Base-by-base conservation (phyloP, 2,888 invertebrate species). In the Stenchaetothrips biformis region DNA sequence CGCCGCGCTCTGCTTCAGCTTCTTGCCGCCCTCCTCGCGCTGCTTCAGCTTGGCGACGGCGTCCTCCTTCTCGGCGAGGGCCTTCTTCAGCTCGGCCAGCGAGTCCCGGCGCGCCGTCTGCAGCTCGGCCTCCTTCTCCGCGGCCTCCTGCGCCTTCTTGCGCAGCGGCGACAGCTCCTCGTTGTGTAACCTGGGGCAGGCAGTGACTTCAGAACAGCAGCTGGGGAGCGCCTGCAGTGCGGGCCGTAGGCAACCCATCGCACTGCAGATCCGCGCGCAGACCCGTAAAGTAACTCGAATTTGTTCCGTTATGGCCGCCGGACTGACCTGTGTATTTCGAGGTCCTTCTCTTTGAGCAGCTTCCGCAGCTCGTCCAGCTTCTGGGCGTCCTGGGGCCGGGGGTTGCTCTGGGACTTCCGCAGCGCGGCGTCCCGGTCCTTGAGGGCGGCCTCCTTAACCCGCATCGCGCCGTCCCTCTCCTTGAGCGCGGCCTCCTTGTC, bases 61-160 rank as follows among this genome's bases (percentile, higher is more conserved):
- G 21, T 74, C 67, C 67, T 74, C 67, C 67, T 74, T 74, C 67
- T 74, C 67, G 25, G 21, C 67, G 25, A 74, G 67, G 67, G 67
- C 67, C 67, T 74, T 74, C 67, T 74, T 74, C 9, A 74, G 67
- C 67, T 74, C 67, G 67, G 9, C 67, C 21, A 74, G 67, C 8
- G 67, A 74, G 21, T 74, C 67, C 9, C 21, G 21, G 25, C 67
- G 67, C 25, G 25, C 21, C 67, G 11, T 74, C 11, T 25, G 67
- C 67, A 74, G 67, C 25, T 74, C 67, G 21, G 25, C 67, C 67
- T 74, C 67, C 16, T 18, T 9, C 18, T 59, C 59, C 13, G 9
- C 13, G 21, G 67, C 21, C 67, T 74, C 67, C 67, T 74, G 67
- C 9, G 25, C 67, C 67, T 74, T 74, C 67, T 74, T 74, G 11